phyloP scores from a whole-genome alignment of 2,113 vertebrate genomes.

The Dipodomys spectabilis region DNA sequence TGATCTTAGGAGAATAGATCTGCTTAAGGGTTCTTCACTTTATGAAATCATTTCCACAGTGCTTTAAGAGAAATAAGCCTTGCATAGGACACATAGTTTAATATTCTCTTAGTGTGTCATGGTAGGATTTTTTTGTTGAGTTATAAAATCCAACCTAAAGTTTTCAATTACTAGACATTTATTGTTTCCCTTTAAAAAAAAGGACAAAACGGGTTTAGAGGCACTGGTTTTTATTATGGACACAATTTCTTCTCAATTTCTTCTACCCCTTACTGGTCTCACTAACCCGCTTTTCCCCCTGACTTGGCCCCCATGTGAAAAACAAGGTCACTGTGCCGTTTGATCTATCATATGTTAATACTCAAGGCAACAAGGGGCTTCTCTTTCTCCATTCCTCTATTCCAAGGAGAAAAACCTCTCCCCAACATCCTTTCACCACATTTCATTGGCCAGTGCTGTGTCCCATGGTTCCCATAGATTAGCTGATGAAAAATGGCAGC shows the following conservation, averaged over 20 bases:
- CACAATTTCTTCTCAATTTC: not conserved
- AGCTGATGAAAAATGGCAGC: not conserved
- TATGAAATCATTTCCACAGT: not conserved
- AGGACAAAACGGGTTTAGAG: not conserved
- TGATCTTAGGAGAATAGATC: not conserved
- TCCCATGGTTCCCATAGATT: too few relatives aligned
- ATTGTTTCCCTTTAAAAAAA: not conserved
- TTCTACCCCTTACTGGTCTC: not conserved
- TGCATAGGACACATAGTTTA: not conserved
- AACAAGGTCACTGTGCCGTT: not conserved
- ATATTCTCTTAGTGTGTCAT: constrained; percentile 34
- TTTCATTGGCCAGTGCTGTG: not conserved
- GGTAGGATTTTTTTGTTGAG: not conserved
- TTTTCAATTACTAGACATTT: not conserved
- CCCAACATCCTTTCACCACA: not conserved
- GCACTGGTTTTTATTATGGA: not conserved
- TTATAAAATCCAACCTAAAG: not conserved
- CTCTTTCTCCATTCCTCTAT: not conserved
- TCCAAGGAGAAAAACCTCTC: not conserved
- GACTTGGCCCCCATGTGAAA: not conserved
- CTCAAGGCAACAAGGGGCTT: not conserved
- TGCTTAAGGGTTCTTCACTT: not conserved
- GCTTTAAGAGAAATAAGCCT: not conserved
- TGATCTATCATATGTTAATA: not conserved
- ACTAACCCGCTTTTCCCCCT: not conserved